Evolutionary conservation across 2,888 invertebrate species (phyloP).

Genomic region (Trilocha varians): DNA sequence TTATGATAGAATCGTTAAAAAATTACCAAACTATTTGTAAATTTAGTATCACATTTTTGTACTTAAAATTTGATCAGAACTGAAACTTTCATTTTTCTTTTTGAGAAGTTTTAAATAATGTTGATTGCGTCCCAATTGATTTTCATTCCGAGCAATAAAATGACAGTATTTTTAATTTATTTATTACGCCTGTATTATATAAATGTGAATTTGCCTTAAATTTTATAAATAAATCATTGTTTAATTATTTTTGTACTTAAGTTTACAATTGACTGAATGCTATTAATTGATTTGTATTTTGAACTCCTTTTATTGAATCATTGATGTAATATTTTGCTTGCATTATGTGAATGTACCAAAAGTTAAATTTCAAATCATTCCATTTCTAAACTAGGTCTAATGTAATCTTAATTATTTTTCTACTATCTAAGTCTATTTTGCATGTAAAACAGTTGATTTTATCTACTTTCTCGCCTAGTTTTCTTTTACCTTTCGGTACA

Average conservation of each 20-base stretch:
- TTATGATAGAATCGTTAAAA: conserved; percentile 52
- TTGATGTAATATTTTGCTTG: conserved; percentile 42
- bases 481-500: conserved; percentile 55
- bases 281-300: conserved; percentile 49
- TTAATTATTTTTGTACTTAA: conserved; percentile 54
- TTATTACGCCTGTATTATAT: conserved; percentile 49
- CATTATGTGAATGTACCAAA: conserved; percentile 64
- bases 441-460: conserved; percentile 46
- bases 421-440: conserved; percentile 59
- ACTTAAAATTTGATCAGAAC: conserved; percentile 63
- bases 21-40: conserved; percentile 32
- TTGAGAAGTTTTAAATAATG: conserved; percentile 43
- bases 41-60: conserved; percentile 50
- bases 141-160: conserved; percentile 53
- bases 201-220: conserved; percentile 49
- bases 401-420: conserved; percentile 36
- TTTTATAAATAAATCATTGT: conserved; percentile 44
- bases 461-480: conserved; percentile 29
- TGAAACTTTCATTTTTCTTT: conserved; percentile 70
- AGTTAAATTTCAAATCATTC: conserved; percentile 65
- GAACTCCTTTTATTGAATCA: conserved; percentile 44
- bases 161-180: conserved; percentile 66
- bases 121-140: conserved; percentile 30
- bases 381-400: conserved; percentile 50
- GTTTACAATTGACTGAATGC: conserved; percentile 66